A percentile compares a stretch with the other conserved stretches of the same genome.
Evolutionary conservation across 2,888 invertebrate species (phyloP).

Genomic region (Xestia ashworthii): DNA sequence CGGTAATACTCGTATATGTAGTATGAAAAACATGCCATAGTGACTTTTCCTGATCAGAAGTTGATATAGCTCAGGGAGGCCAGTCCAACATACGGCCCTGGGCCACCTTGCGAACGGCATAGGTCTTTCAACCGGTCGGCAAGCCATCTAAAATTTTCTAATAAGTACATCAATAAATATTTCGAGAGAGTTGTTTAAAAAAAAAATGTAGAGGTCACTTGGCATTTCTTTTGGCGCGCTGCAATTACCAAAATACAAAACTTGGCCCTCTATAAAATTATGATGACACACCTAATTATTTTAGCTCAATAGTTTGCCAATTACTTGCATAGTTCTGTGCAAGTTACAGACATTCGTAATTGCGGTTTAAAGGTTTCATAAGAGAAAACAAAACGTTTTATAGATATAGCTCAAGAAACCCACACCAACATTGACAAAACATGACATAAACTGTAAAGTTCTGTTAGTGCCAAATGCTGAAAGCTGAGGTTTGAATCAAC

Average conservation of each 20-base stretch:
- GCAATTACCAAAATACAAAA: too few species aligned
- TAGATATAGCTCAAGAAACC: not conserved
- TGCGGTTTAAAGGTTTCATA: not conserved
- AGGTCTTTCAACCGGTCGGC: too few species aligned
- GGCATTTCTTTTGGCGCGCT: too few species aligned
- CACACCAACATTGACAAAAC: not conserved
- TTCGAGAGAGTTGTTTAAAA: too few species aligned
- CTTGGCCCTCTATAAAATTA: too few species aligned
- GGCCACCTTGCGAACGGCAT: too few species aligned
- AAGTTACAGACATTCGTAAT: not conserved
- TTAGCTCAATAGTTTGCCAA: not conserved
- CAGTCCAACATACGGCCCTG: too few species aligned
- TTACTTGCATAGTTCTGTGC: not conserved
- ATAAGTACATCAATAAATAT: too few species aligned
- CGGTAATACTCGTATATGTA: not conserved
- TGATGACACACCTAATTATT: too few species aligned
- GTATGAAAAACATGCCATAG: not conserved
- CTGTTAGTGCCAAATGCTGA: not conserved
- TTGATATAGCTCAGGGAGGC: not conserved
- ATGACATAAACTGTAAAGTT: slow-evolving; percentile 10
- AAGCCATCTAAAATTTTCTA: too few species aligned
- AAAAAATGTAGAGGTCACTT: too few species aligned
- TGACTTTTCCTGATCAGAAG: not conserved
- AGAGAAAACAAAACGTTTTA: not conserved
- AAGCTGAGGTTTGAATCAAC: slow-evolving; percentile 3